Evolutionary conservation across 1,140 invertebrate genomes (phyloP).

Genomic region (Trichonephila clavipes): DNA sequence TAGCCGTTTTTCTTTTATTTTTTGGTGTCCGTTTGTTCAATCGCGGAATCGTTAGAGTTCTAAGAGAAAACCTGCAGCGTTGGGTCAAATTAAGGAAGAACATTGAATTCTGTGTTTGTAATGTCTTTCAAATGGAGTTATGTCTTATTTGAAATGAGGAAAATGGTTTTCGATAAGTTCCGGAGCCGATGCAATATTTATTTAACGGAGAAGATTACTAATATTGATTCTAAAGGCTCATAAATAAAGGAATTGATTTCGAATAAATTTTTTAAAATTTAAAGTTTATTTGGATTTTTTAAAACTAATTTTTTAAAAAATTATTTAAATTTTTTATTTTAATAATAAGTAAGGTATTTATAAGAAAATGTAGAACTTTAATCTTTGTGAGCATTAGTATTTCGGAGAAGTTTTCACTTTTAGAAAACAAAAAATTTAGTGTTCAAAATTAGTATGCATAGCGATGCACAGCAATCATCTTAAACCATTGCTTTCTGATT

Average conservation of each 20-base stretch:
- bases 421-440: no score
- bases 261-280: background rate
- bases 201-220: background rate
- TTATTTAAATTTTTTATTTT: no score
- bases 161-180: background rate
- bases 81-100: conserved; percentile 11
- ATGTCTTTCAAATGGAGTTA: background rate
- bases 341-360: no score
- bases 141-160: background rate
- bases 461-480: no score
- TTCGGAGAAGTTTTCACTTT: no score
- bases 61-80: background rate
- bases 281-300: no score
- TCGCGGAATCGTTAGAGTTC: background rate
- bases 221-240: no score
- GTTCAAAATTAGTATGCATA: no score
- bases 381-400: no score
- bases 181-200: background rate
- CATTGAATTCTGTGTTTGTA: background rate
- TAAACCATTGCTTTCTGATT: no score
- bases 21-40: background rate
- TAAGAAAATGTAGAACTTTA: no score
- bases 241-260: background rate
- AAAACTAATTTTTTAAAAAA: no score
- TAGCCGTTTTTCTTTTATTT: background rate